Percentiles rank a stretch among this genome's conserved stretches.
Evolutionary conservation across 2,113 vertebrate genomes (phyloP).

Genomic region (Menura novaehollandiae): DNA sequence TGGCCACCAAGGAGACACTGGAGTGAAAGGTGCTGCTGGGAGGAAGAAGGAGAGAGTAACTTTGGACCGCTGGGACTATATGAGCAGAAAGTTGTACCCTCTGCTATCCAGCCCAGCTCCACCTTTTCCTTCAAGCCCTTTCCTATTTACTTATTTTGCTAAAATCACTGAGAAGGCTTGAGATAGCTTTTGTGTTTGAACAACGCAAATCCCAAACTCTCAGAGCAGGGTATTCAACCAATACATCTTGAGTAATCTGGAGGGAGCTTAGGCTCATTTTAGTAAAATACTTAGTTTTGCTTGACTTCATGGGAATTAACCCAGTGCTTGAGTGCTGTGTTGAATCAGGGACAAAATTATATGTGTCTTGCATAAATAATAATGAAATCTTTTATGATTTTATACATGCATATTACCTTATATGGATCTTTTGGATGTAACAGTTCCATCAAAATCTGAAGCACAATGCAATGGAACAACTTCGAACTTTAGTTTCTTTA

Average conservation of each 20-base stretch:
- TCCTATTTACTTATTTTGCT: neutral
- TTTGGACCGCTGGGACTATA: fast-evolving
- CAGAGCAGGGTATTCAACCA: neutral
- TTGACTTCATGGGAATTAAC: neutral
- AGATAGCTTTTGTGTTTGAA: neutral
- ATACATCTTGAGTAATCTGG: neutral
- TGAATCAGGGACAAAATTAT: neutral
- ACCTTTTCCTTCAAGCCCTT: neutral
- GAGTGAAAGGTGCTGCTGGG: neutral
- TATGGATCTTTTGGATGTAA: neutral
- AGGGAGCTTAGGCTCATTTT: neutral
- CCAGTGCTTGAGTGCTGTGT: neutral
- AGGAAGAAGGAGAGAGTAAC: neutral
- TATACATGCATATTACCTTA: neutral
- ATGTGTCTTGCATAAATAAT: neutral
- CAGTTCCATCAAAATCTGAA: neutral
- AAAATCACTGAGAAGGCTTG: neutral
- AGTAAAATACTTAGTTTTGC: neutral
- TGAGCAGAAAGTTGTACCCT: neutral
- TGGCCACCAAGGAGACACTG: neutral
- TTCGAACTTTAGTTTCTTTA: neutral
- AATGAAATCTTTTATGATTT: neutral
- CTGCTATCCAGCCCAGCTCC: neutral
- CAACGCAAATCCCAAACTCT: neutral
- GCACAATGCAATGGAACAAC: neutral